Evolutionary conservation across 2,888 invertebrate species (phyloP), one percentile per base, ranked within the genome.

Genomic region (Hirudinaria manillensis): DNA sequence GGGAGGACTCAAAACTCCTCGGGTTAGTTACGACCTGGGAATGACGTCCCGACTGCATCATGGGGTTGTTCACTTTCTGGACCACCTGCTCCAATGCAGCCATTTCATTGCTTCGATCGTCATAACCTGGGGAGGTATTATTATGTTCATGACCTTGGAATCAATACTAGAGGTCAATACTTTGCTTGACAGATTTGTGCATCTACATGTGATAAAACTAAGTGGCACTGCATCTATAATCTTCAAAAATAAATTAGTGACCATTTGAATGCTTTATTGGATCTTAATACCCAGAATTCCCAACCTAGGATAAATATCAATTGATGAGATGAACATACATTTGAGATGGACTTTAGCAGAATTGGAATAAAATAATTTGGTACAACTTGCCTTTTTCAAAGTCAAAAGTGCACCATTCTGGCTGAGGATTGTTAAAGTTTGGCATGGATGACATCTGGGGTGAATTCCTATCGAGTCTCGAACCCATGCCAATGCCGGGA

Each of bases 31-130:
- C 13, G 68, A 19, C 29, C 36, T 68, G 68, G 45, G 45, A 45
- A n/a, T 68, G 68, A n/a, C 34, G 68, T 10, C 29, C n/a, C 36
- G 32, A 32, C 36, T 29, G n/a, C 6, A n/a, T 68, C 34, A 68
- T 3, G 6, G 68, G 34, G 36, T 68, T 68, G 68, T 36, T 34
- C 13, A 68, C 38, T 29, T 70, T 70, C 38, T 45, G 45, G 51
- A 70, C 51, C 6, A 70, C 71, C 21, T 45, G 38, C 68, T 68
- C 68, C n/a, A 68, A 36, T 1, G 68, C 68, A 19, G 1, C 36
- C 24, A 61, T 29, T 29, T 61, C 61, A 61, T 29, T 61, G 61
- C 61, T 29, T 61, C n/a, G 61, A 29, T 29, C 29, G 19, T 3
- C 21, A n/a, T 27, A 61, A 27, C 61, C 61, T 61, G n/a, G 45